Conservation (phyloP, 2,113 vertebrate genomes). For the Rousettus leschenaultii region DNA sequence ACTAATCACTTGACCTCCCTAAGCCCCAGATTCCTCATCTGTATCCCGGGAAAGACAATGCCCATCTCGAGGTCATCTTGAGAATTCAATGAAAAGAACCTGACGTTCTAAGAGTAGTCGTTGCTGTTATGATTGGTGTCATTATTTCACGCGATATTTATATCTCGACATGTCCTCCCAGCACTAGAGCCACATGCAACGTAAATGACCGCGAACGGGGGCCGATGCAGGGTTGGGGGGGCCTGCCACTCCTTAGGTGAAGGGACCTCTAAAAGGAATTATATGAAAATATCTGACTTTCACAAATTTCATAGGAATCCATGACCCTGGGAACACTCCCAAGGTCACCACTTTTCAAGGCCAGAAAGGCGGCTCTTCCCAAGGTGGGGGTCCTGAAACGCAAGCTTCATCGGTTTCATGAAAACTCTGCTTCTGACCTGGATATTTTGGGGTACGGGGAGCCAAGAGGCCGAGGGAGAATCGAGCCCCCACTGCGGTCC, state of each 20-base stretch:
- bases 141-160: background rate
- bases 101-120: accelerated
- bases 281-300: background rate
- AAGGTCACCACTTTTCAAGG: background rate
- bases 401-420: background rate
- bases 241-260: background rate
- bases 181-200: background rate
- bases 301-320: background rate
- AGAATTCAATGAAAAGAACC: background rate
- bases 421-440: background rate
- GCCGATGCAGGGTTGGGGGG: background rate
- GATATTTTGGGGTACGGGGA: background rate
- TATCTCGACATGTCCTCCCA: background rate
- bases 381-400: background rate
- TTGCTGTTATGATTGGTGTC: background rate
- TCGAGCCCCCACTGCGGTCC: background rate
- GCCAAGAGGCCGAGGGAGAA: background rate
- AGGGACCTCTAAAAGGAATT: background rate
- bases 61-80: background rate
- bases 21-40: background rate
- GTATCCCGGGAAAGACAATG: background rate
- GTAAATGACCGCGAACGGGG: background rate
- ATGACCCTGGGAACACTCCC: background rate
- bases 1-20: background rate
- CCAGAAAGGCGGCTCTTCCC: background rate